phyloP scores from a whole-genome alignment of 30 jellyfish, hydroid and myxozoan species.

The Aurelia coerulea region DNA sequence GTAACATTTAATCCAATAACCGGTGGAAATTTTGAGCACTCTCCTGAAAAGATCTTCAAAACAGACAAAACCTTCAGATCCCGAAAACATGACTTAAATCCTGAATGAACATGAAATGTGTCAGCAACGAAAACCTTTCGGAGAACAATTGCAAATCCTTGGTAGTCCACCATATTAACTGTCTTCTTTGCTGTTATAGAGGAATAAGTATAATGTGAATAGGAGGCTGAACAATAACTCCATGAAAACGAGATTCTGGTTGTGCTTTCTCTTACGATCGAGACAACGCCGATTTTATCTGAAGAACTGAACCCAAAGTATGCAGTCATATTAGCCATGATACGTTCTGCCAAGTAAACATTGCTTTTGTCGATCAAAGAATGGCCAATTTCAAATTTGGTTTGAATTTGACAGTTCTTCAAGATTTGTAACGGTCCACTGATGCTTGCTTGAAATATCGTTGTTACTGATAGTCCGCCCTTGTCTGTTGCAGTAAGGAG shows the following conservation, averaged over 20 bases:
- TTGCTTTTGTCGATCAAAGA: slow-evolving; percentile 37
- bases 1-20: slow-evolving; percentile 1
- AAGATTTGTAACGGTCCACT: slow-evolving; percentile 48
- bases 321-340: slow-evolving; percentile 13
- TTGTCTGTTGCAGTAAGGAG: slow-evolving; percentile 47
- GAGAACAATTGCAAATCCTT: slow-evolving; percentile 56
- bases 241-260: slow-evolving; percentile 55
- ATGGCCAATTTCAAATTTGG: slow-evolving; percentile 16
- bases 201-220: slow-evolving; percentile 17
- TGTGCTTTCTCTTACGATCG: slow-evolving; percentile 32
- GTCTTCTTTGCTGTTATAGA: neutral
- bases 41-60: slow-evolving; percentile 35
- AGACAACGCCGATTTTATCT: slow-evolving; percentile 55
- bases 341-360: slow-evolving; percentile 18
- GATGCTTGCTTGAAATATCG: slow-evolving; percentile 1
- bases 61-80: slow-evolving; percentile 38
- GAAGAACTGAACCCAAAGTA: slow-evolving; percentile 59
- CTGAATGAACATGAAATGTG: slow-evolving; percentile 37
- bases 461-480: slow-evolving; percentile 46
- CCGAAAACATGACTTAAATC: slow-evolving; percentile 65
- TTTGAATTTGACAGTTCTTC: slow-evolving; percentile 34
- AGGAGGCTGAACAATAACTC: slow-evolving; percentile 80
- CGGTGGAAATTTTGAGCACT: slow-evolving; percentile 74
- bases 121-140: slow-evolving; percentile 65
- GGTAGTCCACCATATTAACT: slow-evolving; percentile 37